These are phyloP conservation scores for Epizoanthus fatuus DNA, from an alignment of 92 coral and sea anemone species.

Conservation along the genomic window DNA sequence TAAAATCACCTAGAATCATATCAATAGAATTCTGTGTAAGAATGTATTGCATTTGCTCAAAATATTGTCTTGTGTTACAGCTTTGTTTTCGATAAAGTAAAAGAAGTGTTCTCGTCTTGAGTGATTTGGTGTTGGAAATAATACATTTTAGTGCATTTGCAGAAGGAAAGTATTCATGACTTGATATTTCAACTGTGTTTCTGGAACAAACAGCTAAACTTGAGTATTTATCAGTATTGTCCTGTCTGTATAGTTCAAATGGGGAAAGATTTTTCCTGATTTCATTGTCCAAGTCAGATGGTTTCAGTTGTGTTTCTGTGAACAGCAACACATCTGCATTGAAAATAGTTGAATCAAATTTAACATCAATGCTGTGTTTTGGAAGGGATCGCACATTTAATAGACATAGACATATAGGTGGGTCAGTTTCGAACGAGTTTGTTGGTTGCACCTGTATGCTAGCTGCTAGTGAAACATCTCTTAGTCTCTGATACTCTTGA, in stretches of 20 bases:
- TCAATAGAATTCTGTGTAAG: neutral
- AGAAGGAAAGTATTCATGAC: slow-evolving; percentile 31
- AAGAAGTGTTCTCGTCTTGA: slow-evolving; percentile 9
- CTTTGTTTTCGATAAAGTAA: slow-evolving; percentile 25
- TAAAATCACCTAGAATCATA: neutral
- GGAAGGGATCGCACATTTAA: slow-evolving; percentile 37
- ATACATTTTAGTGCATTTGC: slow-evolving; percentile 40
- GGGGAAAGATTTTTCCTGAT: slow-evolving; percentile 24
- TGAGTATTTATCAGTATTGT: neutral
- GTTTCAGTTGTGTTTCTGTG: slow-evolving; percentile 43
- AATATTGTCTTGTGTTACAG: slow-evolving; percentile 13
- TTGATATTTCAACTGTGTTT: slow-evolving; percentile 6
- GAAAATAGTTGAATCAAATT: slow-evolving; percentile 39
- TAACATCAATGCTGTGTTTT: slow-evolving; percentile 43
- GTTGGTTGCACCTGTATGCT: neutral
- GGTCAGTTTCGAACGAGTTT: slow-evolving; percentile 3
- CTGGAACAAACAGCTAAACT: slow-evolving; percentile 34
- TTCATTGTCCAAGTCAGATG: slow-evolving; percentile 29
- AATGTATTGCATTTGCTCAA: slow-evolving; percentile 10
- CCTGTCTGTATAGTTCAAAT: neutral
- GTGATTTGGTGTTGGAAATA: slow-evolving; percentile 21
- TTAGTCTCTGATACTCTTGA: neutral
- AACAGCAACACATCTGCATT: slow-evolving; percentile 40
- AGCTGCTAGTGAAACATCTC: neutral
- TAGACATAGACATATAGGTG: slow-evolving; percentile 8